These are phyloP conservation scores for Scopus umbretta DNA, from an alignment of 2,113 vertebrate species.

Conservation along the genomic window DNA sequence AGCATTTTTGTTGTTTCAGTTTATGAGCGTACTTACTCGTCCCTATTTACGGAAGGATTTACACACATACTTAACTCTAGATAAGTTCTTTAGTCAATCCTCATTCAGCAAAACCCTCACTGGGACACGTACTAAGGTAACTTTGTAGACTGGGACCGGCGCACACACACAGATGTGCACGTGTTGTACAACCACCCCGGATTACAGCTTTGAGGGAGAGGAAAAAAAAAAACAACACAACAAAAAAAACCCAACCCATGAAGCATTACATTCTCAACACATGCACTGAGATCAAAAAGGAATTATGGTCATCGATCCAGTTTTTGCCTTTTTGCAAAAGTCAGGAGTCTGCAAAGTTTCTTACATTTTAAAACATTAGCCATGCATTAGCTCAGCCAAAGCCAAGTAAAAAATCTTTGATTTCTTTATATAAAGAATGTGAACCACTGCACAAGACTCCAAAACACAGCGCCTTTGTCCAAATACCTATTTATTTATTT, in stretches of 20 bases:
- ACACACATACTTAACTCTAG: conserved; percentile 32
- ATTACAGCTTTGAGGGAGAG: not conserved
- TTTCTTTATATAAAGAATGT: not conserved
- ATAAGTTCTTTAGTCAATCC: conserved; percentile 43
- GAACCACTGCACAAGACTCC: not conserved
- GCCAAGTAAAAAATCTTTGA: not conserved
- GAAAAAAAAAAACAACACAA: not conserved
- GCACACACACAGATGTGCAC: not conserved
- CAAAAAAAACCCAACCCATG: not conserved
- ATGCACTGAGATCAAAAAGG: not conserved
- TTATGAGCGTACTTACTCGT: conserved; percentile 7
- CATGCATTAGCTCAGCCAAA: not conserved
- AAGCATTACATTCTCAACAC: not conserved
- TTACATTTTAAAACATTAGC: not conserved
- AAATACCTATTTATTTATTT: not conserved
- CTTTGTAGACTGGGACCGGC: not conserved
- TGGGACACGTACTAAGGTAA: not conserved
- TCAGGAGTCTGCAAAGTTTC: not conserved
- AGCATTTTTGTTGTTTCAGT: conserved; percentile 24
- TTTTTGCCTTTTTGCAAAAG: not conserved
- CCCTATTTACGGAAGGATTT: conserved; percentile 50
- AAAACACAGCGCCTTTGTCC: not conserved
- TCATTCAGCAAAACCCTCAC: conserved; percentile 33
- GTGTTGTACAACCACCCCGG: not conserved
- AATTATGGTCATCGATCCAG: rapidly evolving